Percentiles rank a stretch among this genome's conserved stretches.
These are phyloP conservation scores for Mycteria americana DNA, from an alignment of 2,797 vertebrate species.

Conservation along the genomic window DNA sequence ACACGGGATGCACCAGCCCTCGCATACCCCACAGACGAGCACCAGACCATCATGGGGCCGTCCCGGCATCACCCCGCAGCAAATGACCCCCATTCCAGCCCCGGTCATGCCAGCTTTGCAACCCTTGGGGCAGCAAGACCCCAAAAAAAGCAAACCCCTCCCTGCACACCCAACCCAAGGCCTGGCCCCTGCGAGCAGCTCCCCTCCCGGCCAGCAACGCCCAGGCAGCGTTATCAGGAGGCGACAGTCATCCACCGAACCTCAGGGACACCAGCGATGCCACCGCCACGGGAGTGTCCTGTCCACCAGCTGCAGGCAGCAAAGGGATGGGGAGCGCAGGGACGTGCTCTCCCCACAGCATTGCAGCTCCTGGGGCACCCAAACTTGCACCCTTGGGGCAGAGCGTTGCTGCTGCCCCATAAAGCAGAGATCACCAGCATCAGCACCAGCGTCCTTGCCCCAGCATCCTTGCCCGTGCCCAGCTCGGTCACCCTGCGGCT, in stretches of 20 bases:
- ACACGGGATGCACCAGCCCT: background rate
- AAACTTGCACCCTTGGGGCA: background rate
- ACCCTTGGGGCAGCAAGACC: background rate
- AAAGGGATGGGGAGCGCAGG: background rate
- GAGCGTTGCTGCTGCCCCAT: background rate
- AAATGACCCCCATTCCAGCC: accelerated
- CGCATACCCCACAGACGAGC: background rate
- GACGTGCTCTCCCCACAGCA: background rate
- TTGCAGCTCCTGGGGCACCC: background rate
- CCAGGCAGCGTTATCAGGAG: background rate
- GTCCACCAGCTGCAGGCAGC: background rate
- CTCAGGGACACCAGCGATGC: background rate
- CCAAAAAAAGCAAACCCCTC: background rate
- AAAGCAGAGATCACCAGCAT: background rate
- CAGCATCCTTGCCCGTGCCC: background rate
- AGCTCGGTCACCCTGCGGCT: background rate
- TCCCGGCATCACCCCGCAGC: background rate
- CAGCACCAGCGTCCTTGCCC: background rate
- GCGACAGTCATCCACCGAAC: background rate
- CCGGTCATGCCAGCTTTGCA: accelerated
- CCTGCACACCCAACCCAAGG: background rate
- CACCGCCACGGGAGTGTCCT: background rate
- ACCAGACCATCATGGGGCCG: accelerated
- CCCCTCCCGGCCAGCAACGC: background rate
- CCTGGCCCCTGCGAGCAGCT: background rate